Evolutionary conservation across 2,888 invertebrate species (phyloP).

Genomic region (Silvanus unidentatus): DNA sequence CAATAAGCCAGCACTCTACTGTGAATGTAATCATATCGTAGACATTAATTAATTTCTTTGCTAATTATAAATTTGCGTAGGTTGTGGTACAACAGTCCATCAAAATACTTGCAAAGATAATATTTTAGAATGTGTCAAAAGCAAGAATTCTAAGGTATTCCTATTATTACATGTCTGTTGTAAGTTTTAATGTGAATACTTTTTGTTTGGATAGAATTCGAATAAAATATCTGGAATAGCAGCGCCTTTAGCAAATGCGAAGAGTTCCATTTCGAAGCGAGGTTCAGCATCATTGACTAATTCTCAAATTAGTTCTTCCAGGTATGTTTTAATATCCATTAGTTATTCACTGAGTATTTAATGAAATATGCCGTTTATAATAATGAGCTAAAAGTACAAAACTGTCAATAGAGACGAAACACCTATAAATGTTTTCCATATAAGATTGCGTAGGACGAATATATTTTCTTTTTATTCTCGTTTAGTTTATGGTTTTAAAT

Average conservation of each 20-base stretch:
- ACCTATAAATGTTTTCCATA: constrained; percentile 14
- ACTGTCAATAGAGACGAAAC: no score
- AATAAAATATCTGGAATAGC: constrained; percentile 42
- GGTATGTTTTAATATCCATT: constrained; percentile 31
- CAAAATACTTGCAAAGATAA: constrained; percentile 85
- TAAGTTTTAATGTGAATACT: no score
- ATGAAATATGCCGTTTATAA: no score
- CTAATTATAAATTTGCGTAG: constrained; percentile 48
- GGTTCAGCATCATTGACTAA: constrained; percentile 40
- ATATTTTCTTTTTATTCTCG: no score
- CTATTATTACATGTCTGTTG: no score
- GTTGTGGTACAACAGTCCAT: constrained; percentile 81
- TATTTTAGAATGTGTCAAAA: constrained; percentile 74
- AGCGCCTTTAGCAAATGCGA: constrained; percentile 40
- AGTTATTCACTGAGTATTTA: no score
- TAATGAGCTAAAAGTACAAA: no score
- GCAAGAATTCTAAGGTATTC: constrained; percentile 60
- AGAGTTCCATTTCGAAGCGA: constrained; percentile 41
- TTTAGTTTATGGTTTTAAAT: no score
- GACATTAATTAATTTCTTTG: not conserved
- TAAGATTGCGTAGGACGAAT: constrained; percentile 11
- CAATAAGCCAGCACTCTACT: constrained; percentile 77
- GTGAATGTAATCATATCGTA: constrained; percentile 60
- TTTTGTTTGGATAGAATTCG: constrained; percentile 33
- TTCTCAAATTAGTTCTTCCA: constrained; percentile 39